Percentiles rank a stretch among this genome's conserved stretches.
Evolutionary conservation across 2,888 invertebrate genomes (phyloP).

Genomic region (Zeuzera pyrina): DNA sequence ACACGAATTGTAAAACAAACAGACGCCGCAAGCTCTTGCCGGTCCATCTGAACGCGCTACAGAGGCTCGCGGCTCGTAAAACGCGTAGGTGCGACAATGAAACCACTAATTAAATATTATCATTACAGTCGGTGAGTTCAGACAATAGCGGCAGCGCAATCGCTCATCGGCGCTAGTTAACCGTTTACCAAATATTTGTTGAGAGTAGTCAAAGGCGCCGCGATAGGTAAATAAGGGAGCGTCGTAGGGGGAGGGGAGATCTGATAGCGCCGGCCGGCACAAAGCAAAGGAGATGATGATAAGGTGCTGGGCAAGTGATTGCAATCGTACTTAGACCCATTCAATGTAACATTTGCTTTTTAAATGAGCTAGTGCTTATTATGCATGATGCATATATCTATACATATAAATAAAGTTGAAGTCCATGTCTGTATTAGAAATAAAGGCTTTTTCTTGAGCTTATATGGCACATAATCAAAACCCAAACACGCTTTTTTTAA

Average conservation of each 20-base stretch:
- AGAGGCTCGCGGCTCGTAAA: constrained; percentile 31
- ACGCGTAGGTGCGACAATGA: constrained; percentile 58
- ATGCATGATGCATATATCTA: too few species aligned
- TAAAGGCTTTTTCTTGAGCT: too few species aligned
- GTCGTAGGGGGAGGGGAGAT: constrained; percentile 32
- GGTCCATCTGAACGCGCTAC: constrained; percentile 35
- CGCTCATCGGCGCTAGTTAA: constrained; percentile 62
- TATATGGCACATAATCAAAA: too few species aligned
- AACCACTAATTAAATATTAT: constrained; percentile 70
- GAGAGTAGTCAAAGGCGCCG: constrained; percentile 59
- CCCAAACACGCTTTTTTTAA: too few species aligned
- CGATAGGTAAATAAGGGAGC: constrained; percentile 52
- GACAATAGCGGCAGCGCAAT: constrained; percentile 55
- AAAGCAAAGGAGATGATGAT: constrained; percentile 54
- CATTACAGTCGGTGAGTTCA: constrained; percentile 53
- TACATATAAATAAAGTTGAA: too few species aligned
- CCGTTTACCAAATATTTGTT: constrained; percentile 65
- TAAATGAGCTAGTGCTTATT: constrained; percentile 8
- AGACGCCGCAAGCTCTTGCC: constrained; percentile 48
- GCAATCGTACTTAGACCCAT: constrained; percentile 28
- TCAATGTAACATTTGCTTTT: constrained; percentile 10
- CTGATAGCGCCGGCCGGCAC: constrained; percentile 48
- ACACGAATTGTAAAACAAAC: constrained; percentile 48
- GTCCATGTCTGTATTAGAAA: too few species aligned
- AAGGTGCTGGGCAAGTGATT: constrained; percentile 34